These are phyloP conservation scores for Caenorhabditis sp. DNA, from an alignment of 2,888 invertebrate genomes.

Conservation along the genomic window DNA sequence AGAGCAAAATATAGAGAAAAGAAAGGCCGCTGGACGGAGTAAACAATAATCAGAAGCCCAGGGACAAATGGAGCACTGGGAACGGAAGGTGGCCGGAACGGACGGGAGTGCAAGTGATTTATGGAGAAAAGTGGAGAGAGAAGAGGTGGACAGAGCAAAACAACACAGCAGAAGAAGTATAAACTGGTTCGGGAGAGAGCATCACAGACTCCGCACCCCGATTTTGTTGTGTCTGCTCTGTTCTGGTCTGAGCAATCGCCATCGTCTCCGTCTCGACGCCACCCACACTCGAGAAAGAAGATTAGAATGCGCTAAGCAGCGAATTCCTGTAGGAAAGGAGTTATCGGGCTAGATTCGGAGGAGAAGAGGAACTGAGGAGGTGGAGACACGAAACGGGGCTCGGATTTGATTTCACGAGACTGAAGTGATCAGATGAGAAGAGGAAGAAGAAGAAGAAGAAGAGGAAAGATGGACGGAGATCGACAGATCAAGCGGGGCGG, in stretches of 20 bases:
- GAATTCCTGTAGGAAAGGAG: background rate
- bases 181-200: too few relatives aligned
- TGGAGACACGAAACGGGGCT: background rate
- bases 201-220: too few relatives aligned
- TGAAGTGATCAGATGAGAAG: slow-evolving; percentile 8
- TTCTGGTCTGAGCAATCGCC: too few relatives aligned
- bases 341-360: background rate
- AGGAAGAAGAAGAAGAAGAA: background rate
- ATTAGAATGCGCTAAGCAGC: background rate
- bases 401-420: background rate
- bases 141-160: background rate
- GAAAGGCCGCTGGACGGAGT: background rate
- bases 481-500: background rate
- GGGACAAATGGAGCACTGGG: background rate
- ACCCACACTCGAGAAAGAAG: background rate
- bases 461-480: background rate
- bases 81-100: slow-evolving; percentile 11
- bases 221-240: too few relatives aligned
- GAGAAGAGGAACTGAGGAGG: background rate
- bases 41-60: slow-evolving; percentile 7
- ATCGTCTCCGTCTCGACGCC: too few relatives aligned
- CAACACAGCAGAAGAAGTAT: too few relatives aligned
- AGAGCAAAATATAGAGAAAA: background rate
- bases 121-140: slow-evolving; percentile 11
- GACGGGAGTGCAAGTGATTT: slow-evolving; percentile 32